Evolutionary conservation across 2,113 vertebrate species (phyloP).

Genomic region (Naja naja): DNA sequence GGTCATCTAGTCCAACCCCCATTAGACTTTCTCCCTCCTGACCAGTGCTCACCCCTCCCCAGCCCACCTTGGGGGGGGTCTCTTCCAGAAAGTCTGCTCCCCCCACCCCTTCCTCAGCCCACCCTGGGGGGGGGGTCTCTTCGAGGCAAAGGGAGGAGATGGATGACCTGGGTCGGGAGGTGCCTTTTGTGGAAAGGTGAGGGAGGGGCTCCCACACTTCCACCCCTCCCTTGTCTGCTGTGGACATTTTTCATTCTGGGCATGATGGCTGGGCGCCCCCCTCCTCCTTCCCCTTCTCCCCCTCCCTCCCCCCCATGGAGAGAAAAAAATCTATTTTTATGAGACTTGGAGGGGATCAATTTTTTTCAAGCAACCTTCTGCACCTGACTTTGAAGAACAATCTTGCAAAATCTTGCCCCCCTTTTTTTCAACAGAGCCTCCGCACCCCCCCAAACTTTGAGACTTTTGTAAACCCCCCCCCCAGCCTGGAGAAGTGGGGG

Average conservation of each 20-base stretch:
- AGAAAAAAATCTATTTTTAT: slow-evolving; percentile 21
- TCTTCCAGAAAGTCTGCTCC: no score
- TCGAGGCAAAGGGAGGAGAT: no score
- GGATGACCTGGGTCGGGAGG: no score
- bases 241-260: not conserved
- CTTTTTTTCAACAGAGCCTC: not conserved
- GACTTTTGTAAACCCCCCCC: not conserved
- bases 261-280: not conserved
- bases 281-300: fast-evolving
- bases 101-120: not conserved
- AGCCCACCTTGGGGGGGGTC: no score
- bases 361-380: not conserved
- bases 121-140: no score
- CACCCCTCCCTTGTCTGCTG: not conserved
- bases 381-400: not conserved
- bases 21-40: not conserved
- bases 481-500: no score
- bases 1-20: no score
- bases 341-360: slow-evolving; percentile 9
- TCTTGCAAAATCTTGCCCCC: not conserved
- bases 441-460: not conserved
- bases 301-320: not conserved
- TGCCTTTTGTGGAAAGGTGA: not conserved
- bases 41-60: no score
- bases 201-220: not conserved